phyloP scores from a whole-genome alignment of 2,888 invertebrate genomes.

The Glaucopsyche alexis region DNA sequence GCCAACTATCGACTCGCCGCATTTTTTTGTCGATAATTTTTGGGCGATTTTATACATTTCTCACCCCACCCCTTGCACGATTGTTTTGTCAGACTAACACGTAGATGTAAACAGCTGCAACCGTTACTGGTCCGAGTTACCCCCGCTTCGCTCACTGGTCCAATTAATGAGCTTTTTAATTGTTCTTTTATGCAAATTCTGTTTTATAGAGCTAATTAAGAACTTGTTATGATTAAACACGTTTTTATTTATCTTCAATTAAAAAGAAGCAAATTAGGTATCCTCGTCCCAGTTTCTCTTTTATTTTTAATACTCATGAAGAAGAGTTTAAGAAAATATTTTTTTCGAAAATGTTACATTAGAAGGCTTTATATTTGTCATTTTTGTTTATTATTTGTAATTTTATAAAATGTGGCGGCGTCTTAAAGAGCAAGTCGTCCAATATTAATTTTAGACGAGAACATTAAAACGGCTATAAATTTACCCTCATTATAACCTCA shows the following conservation, averaged over 20 bases:
- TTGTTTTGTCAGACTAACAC: conserved; percentile 79
- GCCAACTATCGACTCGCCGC: conserved; percentile 56
- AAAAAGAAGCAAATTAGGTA: background rate
- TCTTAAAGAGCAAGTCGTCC: background rate
- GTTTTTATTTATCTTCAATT: conserved; percentile 15
- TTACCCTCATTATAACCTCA: conserved; percentile 40
- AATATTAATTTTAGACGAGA: conserved; percentile 29
- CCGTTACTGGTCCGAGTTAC: conserved; percentile 57
- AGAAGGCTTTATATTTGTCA: no score
- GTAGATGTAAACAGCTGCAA: conserved; percentile 72
- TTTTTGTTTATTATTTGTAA: background rate
- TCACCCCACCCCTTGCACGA: conserved; percentile 74
- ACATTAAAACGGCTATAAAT: conserved; percentile 41
- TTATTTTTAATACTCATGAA: background rate
- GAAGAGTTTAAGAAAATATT: background rate
- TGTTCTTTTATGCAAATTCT: conserved; percentile 14
- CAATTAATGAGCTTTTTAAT: conserved; percentile 24
- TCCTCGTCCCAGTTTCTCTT: background rate
- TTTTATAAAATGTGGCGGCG: background rate
- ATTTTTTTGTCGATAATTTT: conserved; percentile 54
- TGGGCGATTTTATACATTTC: conserved; percentile 63
- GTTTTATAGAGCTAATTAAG: conserved; percentile 10
- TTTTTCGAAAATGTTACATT: background rate
- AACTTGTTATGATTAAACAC: conserved; percentile 15
- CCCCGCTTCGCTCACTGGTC: conserved; percentile 32